Evolutionary conservation across 1,140 invertebrate species (phyloP).

Genomic region (Adelges cooleyi): DNA sequence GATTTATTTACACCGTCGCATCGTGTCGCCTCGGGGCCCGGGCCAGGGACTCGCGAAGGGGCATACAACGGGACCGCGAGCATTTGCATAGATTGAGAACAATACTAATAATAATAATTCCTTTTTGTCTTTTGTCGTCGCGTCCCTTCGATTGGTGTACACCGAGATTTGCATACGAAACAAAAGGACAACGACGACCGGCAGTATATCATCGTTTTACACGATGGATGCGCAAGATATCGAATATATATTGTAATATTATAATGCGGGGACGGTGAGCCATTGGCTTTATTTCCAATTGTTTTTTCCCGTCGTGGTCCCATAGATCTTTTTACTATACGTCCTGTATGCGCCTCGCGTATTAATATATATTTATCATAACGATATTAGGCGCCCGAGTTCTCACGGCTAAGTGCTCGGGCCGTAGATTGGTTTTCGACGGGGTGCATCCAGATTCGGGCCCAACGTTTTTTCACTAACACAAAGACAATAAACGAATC

Average conservation of each 20-base stretch:
- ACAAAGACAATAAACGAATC: too few relatives aligned
- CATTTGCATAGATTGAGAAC: constrained; percentile 23
- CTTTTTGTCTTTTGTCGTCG: constrained; percentile 19
- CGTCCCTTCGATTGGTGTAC: constrained; percentile 11
- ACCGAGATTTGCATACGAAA: constrained; percentile 26
- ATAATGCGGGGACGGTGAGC: too few relatives aligned
- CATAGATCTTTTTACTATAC: neutral
- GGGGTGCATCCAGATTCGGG: neutral
- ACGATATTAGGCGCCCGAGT: constrained; percentile 15
- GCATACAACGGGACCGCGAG: too few relatives aligned
- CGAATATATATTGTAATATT: neutral
- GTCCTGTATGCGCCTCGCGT: neutral
- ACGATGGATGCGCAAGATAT: too few relatives aligned
- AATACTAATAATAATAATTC: constrained; percentile 1
- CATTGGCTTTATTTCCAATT: neutral
- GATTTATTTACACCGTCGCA: neutral
- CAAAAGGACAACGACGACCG: constrained; percentile 8
- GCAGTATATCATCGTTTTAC: constrained; percentile 7
- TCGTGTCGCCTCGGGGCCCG: too few relatives aligned
- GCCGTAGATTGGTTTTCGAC: constrained; percentile 17
- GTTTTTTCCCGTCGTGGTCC: neutral
- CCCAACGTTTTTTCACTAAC: neutral
- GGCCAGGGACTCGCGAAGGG: neutral
- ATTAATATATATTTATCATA: constrained; percentile 5
- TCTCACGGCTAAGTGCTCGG: constrained; percentile 23